Evolutionary conservation across 2,888 invertebrate species (phyloP).

Genomic region (Dynastes tityus): DNA sequence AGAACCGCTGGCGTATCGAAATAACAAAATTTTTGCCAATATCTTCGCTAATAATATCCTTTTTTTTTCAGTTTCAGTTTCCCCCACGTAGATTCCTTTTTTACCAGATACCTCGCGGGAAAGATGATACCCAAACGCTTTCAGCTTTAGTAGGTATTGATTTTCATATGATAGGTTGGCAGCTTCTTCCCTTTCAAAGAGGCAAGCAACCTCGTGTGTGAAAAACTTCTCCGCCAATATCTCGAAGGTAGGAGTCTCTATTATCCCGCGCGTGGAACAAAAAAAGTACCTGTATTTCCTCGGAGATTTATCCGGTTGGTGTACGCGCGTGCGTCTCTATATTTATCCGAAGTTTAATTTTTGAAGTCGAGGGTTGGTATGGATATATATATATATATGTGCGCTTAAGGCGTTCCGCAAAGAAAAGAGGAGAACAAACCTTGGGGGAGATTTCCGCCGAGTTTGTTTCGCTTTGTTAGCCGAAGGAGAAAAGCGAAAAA

Average conservation of each 20-base stretch:
- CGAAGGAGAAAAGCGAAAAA: too few species aligned
- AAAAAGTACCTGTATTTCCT: constrained; percentile 44
- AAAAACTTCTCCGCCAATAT: constrained; percentile 23
- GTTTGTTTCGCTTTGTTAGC: constrained; percentile 10
- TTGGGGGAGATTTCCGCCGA: background rate
- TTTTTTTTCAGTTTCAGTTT: too few species aligned
- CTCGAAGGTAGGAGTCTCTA: constrained; percentile 1
- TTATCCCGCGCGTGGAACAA: constrained; percentile 6
- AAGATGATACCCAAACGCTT: constrained; percentile 22
- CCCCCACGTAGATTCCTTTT: too few species aligned
- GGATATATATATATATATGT: background rate
- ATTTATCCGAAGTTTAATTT: constrained; percentile 27
- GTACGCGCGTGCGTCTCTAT: background rate
- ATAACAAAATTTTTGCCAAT: too few species aligned
- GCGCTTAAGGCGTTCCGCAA: background rate
- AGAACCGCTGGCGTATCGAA: too few species aligned
- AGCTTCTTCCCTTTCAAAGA: constrained; percentile 8
- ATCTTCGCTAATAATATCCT: too few species aligned
- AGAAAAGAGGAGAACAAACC: background rate
- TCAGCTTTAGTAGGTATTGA: constrained; percentile 33
- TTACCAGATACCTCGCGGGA: background rate
- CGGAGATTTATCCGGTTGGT: constrained; percentile 18
- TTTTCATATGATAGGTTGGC: constrained; percentile 27
- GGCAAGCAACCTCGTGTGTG: constrained; percentile 8
- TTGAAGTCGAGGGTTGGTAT: background rate